Percentiles rank a stretch among this genome's conserved stretches.
These are phyloP conservation scores for Corynorhinus townsendii DNA, from an alignment of 2,113 vertebrate species.

Conservation along the genomic window DNA sequence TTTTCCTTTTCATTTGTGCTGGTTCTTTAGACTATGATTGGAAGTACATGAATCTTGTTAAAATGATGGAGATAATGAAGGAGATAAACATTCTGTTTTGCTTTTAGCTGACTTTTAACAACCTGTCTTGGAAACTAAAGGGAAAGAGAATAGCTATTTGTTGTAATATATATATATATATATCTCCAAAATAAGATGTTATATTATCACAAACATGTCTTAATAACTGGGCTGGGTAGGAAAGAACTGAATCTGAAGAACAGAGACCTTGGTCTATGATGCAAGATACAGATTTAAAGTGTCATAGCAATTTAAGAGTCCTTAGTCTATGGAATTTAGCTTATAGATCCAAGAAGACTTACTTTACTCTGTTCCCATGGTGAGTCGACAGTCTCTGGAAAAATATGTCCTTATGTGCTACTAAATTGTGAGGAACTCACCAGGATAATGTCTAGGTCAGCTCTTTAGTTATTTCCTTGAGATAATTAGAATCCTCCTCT, in stretches of 20 bases:
- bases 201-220: neutral
- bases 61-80: neutral
- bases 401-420: neutral
- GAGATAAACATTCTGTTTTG: slow-evolving; percentile 9
- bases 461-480: neutral
- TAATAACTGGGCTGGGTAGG: neutral
- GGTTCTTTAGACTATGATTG: neutral
- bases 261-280: neutral
- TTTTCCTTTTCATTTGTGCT: neutral
- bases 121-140: neutral
- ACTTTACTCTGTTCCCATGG: neutral
- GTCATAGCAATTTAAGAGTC: neutral
- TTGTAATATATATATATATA: neutral
- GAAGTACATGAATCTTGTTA: neutral
- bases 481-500: neutral
- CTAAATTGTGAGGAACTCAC: neutral
- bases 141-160: neutral
- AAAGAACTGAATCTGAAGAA: neutral
- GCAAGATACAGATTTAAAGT: neutral
- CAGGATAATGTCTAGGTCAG: neutral
- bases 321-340: neutral
- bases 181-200: neutral
- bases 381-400: neutral
- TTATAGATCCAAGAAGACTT: neutral
- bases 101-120: slow-evolving; percentile 15